Percentiles rank a stretch among this genome's conserved stretches.
Evolutionary conservation across 1,140 invertebrate species (phyloP).

Genomic region (Neodiprion fabricii): DNA sequence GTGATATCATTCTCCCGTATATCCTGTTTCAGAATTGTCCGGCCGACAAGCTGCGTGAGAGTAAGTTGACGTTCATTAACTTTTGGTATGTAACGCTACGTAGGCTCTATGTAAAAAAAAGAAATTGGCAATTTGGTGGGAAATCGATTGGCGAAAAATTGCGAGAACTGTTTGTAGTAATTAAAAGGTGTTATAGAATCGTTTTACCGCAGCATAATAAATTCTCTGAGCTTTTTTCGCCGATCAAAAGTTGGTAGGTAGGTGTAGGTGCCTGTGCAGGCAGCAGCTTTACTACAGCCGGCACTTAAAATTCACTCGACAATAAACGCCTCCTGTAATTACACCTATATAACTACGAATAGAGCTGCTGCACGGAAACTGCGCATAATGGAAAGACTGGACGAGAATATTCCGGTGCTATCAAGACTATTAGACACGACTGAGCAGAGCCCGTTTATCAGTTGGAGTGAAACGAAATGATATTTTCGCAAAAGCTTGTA

Average conservation of each 20-base stretch:
- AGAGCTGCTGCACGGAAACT: background rate
- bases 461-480: background rate
- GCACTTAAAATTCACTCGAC: background rate
- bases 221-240: no score
- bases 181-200: background rate
- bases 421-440: background rate
- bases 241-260: no score
- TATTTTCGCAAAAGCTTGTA: background rate
- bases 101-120: background rate
- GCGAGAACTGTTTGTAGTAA: background rate
- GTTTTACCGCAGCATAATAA: background rate
- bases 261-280: background rate
- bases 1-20: no score
- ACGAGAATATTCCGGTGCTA: background rate
- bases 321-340: background rate
- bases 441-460: background rate
- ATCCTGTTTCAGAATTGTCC: slow-evolving; percentile 1
- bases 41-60: background rate
- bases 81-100: background rate
- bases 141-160: background rate
- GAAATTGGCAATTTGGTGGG: background rate
- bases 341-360: background rate
- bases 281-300: background rate
- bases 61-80: background rate
- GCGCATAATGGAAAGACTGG: background rate